Evolutionary conservation across 2,888 invertebrate species (phyloP).

Genomic region (Copidosoma aretas): DNA sequence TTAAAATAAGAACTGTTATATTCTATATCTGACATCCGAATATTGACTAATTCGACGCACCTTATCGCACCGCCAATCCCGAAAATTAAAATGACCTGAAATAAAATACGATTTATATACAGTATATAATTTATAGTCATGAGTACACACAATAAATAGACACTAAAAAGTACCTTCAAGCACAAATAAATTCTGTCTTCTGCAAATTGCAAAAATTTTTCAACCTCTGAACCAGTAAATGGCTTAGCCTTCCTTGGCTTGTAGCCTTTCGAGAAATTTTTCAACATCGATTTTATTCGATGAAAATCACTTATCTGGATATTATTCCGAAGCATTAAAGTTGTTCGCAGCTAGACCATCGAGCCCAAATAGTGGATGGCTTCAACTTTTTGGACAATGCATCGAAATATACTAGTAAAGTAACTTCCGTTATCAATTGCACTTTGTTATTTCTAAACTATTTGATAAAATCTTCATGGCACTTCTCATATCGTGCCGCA

Average conservation of each 20-base stretch:
- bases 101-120: too few relatives aligned
- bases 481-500: too few relatives aligned
- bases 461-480: too few relatives aligned
- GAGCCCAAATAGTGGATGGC: constrained; percentile 6
- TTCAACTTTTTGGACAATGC: constrained; percentile 1
- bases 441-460: too few relatives aligned
- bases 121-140: too few relatives aligned
- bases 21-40: constrained; percentile 7
- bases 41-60: constrained; percentile 6
- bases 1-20: background rate
- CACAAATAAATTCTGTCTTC: constrained; percentile 1
- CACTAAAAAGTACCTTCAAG: too few relatives aligned
- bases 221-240: background rate
- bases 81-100: constrained; percentile 8
- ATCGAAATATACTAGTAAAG: constrained; percentile 14
- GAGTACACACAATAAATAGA: too few relatives aligned
- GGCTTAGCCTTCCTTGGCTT: constrained; percentile 3
- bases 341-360: constrained; percentile 11
- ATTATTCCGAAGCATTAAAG: background rate
- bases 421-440: background rate
- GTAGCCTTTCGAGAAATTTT: constrained; percentile 7
- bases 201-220: background rate
- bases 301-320: background rate
- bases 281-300: constrained; percentile 1
- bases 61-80: background rate